Conservation (phyloP, 92 coral and sea anemone genomes). For the Montipora capitata region DNA sequence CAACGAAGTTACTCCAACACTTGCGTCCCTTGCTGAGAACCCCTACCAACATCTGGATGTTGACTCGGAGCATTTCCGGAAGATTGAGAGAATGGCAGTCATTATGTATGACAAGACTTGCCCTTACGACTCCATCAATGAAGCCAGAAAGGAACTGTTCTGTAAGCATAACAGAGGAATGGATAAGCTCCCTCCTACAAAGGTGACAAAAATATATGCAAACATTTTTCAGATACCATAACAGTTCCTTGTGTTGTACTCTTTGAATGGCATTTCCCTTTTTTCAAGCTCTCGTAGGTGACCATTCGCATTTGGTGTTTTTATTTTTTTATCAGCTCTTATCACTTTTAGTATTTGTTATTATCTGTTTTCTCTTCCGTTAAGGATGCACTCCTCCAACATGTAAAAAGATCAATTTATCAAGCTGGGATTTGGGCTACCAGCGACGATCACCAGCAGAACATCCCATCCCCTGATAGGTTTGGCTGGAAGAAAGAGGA, state of each 20-base stretch:
- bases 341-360: neutral
- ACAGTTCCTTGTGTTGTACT: neutral
- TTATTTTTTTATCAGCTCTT: neutral
- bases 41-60: slow-evolving; percentile 63
- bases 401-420: too few species aligned
- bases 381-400: too few species aligned
- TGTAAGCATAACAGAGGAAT: slow-evolving; percentile 55
- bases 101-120: neutral
- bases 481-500: too few species aligned
- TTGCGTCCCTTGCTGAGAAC: slow-evolving; percentile 60
- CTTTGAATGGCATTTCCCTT: neutral
- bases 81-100: slow-evolving; percentile 14
- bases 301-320: neutral
- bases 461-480: too few species aligned
- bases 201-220: slow-evolving; percentile 2
- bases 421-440: too few species aligned
- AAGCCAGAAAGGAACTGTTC: slow-evolving; percentile 22
- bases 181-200: slow-evolving; percentile 51
- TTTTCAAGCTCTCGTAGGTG: neutral
- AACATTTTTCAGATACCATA: slow-evolving; percentile 1
- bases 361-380: neutral
- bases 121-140: neutral
- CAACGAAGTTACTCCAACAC: slow-evolving; percentile 70
- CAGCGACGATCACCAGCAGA: too few species aligned
- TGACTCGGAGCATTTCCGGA: slow-evolving; percentile 64